Conservation (phyloP, 2,113 vertebrate species). For the Cheirogaleus medius region DNA sequence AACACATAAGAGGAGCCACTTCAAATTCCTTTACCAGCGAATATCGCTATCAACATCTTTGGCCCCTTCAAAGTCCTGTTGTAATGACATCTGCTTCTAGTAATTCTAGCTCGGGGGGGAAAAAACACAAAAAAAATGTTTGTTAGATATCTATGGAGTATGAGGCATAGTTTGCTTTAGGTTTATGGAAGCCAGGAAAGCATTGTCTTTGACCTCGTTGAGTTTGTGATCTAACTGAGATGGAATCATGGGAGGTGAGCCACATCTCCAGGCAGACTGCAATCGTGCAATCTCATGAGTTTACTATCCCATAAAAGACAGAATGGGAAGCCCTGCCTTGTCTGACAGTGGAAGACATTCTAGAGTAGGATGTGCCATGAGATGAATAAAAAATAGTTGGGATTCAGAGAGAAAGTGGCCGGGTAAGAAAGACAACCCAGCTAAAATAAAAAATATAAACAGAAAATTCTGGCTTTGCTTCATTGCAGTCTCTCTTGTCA, state of each 20-base stretch:
- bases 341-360: too few relatives aligned
- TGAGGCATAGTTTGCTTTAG: not conserved
- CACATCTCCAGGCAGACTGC: accelerated
- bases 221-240: not conserved
- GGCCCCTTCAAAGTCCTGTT: not conserved
- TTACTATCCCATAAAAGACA: accelerated
- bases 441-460: not conserved
- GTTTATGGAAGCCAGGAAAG: not conserved
- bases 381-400: not conserved
- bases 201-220: not conserved
- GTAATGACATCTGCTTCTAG: not conserved
- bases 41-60: not conserved
- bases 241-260: not conserved
- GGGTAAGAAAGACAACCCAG: not conserved
- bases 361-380: not conserved
- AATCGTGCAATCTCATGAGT: accelerated
- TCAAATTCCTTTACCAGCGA: not conserved
- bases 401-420: not conserved
- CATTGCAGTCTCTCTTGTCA: not conserved
- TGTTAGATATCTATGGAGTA: not conserved
- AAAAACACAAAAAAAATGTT: not conserved
- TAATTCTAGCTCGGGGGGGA: not conserved
- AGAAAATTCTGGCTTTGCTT: not conserved
- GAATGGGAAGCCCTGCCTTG: not conserved
- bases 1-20: not conserved